Base-by-base conservation (phyloP, 2,113 vertebrate genomes). In the Galeopterus variegatus region DNA sequence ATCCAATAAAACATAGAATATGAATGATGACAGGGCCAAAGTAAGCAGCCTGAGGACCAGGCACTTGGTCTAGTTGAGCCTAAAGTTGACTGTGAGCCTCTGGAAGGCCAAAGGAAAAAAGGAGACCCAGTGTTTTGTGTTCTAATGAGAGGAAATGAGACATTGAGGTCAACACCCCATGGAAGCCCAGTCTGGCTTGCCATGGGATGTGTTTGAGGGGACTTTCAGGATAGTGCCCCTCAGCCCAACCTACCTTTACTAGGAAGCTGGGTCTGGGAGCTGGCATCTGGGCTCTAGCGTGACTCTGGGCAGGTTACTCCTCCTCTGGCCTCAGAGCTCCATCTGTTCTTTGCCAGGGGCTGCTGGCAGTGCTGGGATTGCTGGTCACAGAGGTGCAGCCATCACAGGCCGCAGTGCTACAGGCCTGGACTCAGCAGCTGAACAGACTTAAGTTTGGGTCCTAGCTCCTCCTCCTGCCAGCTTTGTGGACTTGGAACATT, bases 111-210 rank as follows among this genome's bases (percentile, higher is more conserved):
- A 82, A 77, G 83, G n/a, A 17, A 58, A 72, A 95, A 65, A 56
- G 67, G 54, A 92, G 8, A 82, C 33, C 50, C 65, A 33, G 64
- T 45, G 60, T 79, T 90, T 70, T 94, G 67, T 95, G 54, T 85
- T 85, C 83, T 72, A 5, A 50, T 72, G 15, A 14, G 10, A 92
- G 60, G 60, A 58, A 31, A 60, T 26, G 19, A 73, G 88, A 79
- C 26, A 8, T 93, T 94, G 54, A 54, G 67, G 50, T 67, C 69
- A 65, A 1, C 58, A 67, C 41, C 64, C 41, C 36, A 6, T 2
- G 8, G 62, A 88, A 88, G 24, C 60, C 83, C 70, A 33, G 3
- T 24, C 41, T 23, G 8, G 11, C 52, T 92, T 90, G 36, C 54
- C n/a, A 5, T 24, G 5, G 45, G 58, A 70, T 36, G 48, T 85